Evolutionary conservation across 2,888 invertebrate species (phyloP).

Genomic region (Kryphioiulus occultus): DNA sequence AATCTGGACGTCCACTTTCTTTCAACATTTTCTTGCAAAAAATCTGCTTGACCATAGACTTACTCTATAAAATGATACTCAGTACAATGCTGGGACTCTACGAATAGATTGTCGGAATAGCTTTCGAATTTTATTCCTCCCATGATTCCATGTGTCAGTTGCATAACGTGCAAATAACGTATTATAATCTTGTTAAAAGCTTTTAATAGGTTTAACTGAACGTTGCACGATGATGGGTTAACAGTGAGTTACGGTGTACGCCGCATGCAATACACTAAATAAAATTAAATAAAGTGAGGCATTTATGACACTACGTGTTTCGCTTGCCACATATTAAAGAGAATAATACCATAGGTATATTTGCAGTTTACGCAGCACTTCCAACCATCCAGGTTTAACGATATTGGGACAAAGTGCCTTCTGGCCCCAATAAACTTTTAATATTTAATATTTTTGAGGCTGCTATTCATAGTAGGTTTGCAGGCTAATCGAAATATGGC

Average conservation of each 20-base stretch:
- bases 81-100: no score
- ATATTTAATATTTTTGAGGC: not conserved
- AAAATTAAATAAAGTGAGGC: not conserved
- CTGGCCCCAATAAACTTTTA: not conserved
- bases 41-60: no score
- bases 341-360: not conserved
- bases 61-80: no score
- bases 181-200: not conserved
- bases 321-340: not conserved
- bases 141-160: no score
- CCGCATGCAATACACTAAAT: not conserved
- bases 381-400: not conserved
- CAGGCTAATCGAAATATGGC: no score
- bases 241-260: not conserved
- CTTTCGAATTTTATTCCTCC: no score
- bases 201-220: slow-evolving; percentile 1
- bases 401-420: no score
- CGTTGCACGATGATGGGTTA: not conserved
- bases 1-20: no score
- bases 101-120: no score
- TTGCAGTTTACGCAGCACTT: not conserved
- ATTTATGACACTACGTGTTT: not conserved
- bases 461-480: no score
- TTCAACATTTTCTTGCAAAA: no score
- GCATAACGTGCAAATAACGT: not conserved